These are phyloP conservation scores for Aphrocallistes beatrix DNA, from an alignment of 37 sponge, comb jelly and placozoan species.

Conservation along the genomic window DNA sequence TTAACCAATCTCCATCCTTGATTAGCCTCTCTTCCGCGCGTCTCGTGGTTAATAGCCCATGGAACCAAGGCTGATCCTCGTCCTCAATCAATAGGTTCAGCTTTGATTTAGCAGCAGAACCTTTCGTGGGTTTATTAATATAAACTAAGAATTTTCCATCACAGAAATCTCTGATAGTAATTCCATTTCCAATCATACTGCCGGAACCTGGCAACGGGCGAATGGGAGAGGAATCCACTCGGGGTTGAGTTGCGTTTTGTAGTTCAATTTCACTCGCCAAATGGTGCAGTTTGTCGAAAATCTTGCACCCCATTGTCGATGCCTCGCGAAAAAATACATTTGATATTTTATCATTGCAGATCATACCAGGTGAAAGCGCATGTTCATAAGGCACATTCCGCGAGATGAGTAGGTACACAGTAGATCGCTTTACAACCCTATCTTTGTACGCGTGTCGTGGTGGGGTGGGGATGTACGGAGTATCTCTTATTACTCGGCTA, in stretches of 20 bases:
- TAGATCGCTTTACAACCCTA: background rate
- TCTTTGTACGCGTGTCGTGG: background rate
- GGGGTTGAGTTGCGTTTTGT: background rate
- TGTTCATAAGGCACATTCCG: background rate
- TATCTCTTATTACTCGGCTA: background rate
- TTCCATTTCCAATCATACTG: background rate
- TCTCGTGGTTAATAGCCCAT: background rate
- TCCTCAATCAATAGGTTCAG: background rate
- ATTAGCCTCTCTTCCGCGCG: background rate
- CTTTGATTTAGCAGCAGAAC: background rate
- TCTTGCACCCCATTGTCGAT: background rate
- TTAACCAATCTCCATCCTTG: background rate
- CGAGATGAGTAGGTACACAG: background rate
- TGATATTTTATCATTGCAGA: background rate
- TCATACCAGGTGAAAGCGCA: background rate
- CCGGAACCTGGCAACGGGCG: background rate
- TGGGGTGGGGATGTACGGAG: background rate
- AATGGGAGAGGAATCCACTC: background rate
- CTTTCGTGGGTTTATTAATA: background rate
- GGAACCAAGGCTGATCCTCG: background rate
- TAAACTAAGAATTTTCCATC: background rate
- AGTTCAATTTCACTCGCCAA: background rate
- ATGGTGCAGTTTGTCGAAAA: background rate
- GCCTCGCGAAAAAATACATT: background rate
- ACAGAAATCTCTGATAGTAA: background rate